These are phyloP conservation scores for Philypnodon macrostomus DNA, from an alignment of 2,797 vertebrate species.

Conservation along the genomic window DNA sequence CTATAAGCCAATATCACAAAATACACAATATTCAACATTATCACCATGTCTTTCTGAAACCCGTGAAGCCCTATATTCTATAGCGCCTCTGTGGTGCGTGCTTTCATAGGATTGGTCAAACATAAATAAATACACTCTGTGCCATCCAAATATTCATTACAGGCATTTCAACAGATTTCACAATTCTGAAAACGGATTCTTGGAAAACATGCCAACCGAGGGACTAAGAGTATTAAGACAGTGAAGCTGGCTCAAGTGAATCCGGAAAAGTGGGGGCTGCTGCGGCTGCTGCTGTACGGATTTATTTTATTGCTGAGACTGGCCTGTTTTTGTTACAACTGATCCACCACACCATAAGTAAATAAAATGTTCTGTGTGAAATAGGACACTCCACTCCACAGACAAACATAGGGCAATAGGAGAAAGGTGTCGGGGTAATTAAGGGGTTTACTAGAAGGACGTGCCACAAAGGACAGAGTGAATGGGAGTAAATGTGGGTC, in stretches of 20 bases:
- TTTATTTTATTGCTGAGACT: constrained; percentile 31
- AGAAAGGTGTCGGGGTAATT: constrained; percentile 37
- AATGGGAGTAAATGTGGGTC: constrained; percentile 53
- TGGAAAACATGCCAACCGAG: constrained; percentile 65
- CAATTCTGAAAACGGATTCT: constrained; percentile 61
- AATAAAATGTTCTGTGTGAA: constrained; percentile 38
- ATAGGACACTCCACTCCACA: constrained; percentile 39
- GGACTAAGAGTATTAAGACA: constrained; percentile 67
- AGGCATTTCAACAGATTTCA: constrained; percentile 64
- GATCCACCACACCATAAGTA: constrained; percentile 26
- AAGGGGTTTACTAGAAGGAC: constrained; percentile 38
- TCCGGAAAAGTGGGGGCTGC: constrained; percentile 34
- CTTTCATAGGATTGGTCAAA: constrained; percentile 46
- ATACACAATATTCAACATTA: too few relatives aligned
- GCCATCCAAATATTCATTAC: constrained; percentile 65
- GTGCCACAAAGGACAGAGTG: constrained; percentile 35
- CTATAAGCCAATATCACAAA: too few relatives aligned
- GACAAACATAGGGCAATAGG: constrained; percentile 28
- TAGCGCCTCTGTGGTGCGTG: too few relatives aligned
- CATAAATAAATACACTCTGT: constrained; percentile 54
- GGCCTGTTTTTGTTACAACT: constrained; percentile 8
- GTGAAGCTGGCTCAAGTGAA: constrained; percentile 52
- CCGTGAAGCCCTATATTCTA: too few relatives aligned
- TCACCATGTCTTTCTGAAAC: too few relatives aligned
- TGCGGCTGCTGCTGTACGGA: constrained; percentile 21